Base-by-base conservation (phyloP, 1,140 invertebrate genomes). In the Bombus balteatus region DNA sequence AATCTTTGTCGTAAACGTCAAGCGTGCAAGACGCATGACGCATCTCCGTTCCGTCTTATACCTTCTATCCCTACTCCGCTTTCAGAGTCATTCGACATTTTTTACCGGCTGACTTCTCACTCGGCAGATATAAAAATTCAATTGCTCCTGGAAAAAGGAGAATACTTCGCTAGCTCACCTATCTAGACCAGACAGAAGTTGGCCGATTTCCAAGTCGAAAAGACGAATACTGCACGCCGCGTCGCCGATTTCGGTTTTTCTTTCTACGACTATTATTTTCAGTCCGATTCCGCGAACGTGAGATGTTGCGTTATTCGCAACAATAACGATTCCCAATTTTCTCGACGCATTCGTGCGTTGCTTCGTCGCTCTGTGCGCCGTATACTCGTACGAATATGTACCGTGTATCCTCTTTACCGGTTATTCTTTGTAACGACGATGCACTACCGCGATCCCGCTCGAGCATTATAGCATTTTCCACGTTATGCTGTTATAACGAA, bases 111-210 rank as follows among this genome's bases (percentile, higher is more conserved):
- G 77, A 53, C 59, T 72, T 84, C 87, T 88, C 89, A 37, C 79
- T 86, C 78, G 73, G 68, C 87, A 79, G 89, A 91, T 89, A 91
- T 91, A 89, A 91, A 91, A 91, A 91, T 91, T 91, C 90, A 91
- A 91, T 91, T 91, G 90, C 79, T 70, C 22, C 87, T 89, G 83
- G 87, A 78, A 74, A 83, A 90, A 88, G 82, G 76, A 76, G 89
- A 78, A 83, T 59, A 57, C 59, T 41, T 47, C 39, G 81, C 74
- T 70, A 18, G 77, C 81, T 90, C 84, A 62, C 82, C 83, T 87
- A 89, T 87, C 88, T 68, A 84, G 88, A 41, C 71, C 66, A 76
- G 28, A 65, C 83, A 70, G 32, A 82, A 85, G 71, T 91, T 91
- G 90, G 90, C 89, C 79, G 79, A 91, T 83, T 87, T 90, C 90